Base-by-base conservation (phyloP, 1,140 invertebrate genomes). In the Adoxophyes honmai region DNA sequence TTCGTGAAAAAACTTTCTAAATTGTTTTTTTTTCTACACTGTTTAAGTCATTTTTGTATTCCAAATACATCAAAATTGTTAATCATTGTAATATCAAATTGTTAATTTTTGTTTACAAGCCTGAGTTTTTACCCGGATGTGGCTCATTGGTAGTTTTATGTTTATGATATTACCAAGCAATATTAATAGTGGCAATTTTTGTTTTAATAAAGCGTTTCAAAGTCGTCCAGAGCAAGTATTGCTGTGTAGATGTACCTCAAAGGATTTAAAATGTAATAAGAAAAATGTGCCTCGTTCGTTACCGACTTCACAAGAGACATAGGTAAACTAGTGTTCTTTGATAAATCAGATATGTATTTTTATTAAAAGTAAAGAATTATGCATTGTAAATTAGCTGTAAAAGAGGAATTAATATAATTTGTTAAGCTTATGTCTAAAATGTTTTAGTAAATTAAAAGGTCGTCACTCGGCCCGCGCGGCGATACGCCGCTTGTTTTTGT, bases 371-470 rank as follows among this genome's bases (percentile, higher is more conserved):
- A 81, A 82, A 87, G n/a, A 76, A 80, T 80, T 87, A 86, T 79
- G 78, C 81, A 78, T 77, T 84, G 84, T 85, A 85, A 80, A 73
- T 73, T 85, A 85, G 75, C 55, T 77, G 56, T 82, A 81, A 84
- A 82, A 87, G 81, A 86, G 69, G 71, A 73, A 78, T 78, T 87
- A 87, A 87, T 87, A 87, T 87, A 86, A 87, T 80, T 86, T 87
- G 82, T 87, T 87, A 86, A 86, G 80, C 68, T 81, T 76, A 81
- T 75, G 70, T 75, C 69, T 82, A 80, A 75, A 80, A 48, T 48
- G 69, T 64, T 78, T 78, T 81, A 78, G 69, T 66, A 60, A 68
- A 78, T 72, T 78, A 64, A 61, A 65, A 70, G 55, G 56, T 61
- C 62, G 60, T 69, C 66, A 57, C 59, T 66, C 62, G 62, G 2